Conservation (phyloP, 2,113 vertebrate species). For the rat (Rattus norvegicus) region GRCr8 NC_086026.1:70886001-70886500, state of each 20-base stretch:
- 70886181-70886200: neutral
- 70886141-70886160: neutral
- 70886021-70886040: neutral
- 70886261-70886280: neutral
- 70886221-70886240: neutral
- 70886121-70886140: neutral
- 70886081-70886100: neutral
- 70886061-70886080: neutral
- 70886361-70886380: neutral
- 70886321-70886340: neutral
- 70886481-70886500: constrained; percentile 1
- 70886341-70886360: neutral
- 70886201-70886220: neutral
- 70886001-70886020: neutral
- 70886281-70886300: neutral
- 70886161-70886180: neutral
- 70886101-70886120: neutral
- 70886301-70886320: neutral
- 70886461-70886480: constrained; percentile 34
- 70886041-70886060: neutral
- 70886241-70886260: neutral
- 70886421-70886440: constrained; percentile 25
- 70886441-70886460: neutral
- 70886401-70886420: constrained; percentile 33
- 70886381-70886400: neutral